Evolutionary conservation across 2,113 vertebrate genomes (phyloP).

Genomic region (Sula dactylatra): DNA sequence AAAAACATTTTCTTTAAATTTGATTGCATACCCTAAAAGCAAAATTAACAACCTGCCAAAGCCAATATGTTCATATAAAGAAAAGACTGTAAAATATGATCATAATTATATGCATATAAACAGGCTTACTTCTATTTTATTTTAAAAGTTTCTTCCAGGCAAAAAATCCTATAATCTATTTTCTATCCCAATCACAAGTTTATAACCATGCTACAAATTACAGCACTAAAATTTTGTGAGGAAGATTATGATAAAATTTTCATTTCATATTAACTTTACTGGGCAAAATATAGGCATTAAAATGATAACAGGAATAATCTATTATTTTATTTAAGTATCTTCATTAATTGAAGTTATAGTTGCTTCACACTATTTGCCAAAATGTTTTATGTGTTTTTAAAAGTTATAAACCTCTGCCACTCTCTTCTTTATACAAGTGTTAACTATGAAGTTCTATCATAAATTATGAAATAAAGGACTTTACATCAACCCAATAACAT

Average conservation of each 20-base stretch:
- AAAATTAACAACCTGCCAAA: constrained; percentile 37
- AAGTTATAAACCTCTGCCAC: not conserved
- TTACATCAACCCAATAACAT: not conserved
- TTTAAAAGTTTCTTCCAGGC: constrained; percentile 24
- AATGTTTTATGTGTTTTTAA: not conserved
- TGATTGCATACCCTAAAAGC: constrained; percentile 3
- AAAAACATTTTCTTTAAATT: constrained; percentile 17
- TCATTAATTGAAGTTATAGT: constrained; percentile 14
- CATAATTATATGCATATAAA: not conserved
- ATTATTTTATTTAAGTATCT: constrained; percentile 13
- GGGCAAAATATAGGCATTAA: not conserved
- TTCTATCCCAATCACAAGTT: constrained; percentile 5
- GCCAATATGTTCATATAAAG: not conserved
- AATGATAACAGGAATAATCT: constrained; percentile 11
- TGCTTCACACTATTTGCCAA: not conserved
- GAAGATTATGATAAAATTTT: constrained; percentile 19
- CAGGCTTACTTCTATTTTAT: not conserved
- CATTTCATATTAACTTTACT: not conserved
- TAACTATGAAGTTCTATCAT: not conserved
- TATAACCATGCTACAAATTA: constrained; percentile 35
- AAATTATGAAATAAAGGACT: constrained; percentile 32
- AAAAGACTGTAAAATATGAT: constrained; percentile 3
- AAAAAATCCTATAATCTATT: not conserved
- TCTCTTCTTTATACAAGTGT: not conserved
- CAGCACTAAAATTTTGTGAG: constrained; percentile 34